Base-by-base conservation (phyloP, 2,113 vertebrate species). In the Petrocephalus zakoni region DNA sequence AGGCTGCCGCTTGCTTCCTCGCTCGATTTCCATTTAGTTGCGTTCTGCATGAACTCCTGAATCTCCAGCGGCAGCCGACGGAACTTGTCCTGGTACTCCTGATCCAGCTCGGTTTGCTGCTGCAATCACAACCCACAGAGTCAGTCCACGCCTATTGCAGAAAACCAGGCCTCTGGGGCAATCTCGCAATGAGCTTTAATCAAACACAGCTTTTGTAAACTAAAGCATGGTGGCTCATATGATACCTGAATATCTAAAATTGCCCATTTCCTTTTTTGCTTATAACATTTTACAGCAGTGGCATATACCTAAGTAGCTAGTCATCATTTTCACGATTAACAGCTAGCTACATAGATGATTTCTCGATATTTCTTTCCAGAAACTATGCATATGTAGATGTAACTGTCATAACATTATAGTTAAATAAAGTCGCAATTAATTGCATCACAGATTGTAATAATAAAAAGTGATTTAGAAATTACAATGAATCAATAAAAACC, bases 21-120 rank as follows among this genome's bases (percentile, higher is more conserved):
- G 3, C 89, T 95, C 89, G 96, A 95, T 91, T 96, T 97, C 87
- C 96, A 96, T 93, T 96, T 97, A 95, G 96, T 96, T 58, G 96
- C 95, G 89, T 98, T 97, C 94, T 97, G 97, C 90, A 99, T 97
- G 3, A 98, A 99, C 92, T 97, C 97, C 92, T 95, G 91, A 89
- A 99, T 98, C 95, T 99, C 98, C 92, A 97, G 95, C 2, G 98
- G 98, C 92, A 99, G 95, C 92, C 96, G 93, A 90, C 97, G 97
- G 93, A 99, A 98, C 95, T 97, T 98, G 94, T 99, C 98, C 92
- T 97, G 97, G 68, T 98, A 98, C 90, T 99, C 98, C 7, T 97
- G 96, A 91, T 99, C 98, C 87, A 99, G 93, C 86, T 95, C 95
- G 19, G 92, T 96, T 94, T 98, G 98, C 91, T 98, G 95, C 97